These are phyloP conservation scores for Trichopria drosophilae DNA, from an alignment of 2,888 invertebrate species.

Conservation along the genomic window DNA sequence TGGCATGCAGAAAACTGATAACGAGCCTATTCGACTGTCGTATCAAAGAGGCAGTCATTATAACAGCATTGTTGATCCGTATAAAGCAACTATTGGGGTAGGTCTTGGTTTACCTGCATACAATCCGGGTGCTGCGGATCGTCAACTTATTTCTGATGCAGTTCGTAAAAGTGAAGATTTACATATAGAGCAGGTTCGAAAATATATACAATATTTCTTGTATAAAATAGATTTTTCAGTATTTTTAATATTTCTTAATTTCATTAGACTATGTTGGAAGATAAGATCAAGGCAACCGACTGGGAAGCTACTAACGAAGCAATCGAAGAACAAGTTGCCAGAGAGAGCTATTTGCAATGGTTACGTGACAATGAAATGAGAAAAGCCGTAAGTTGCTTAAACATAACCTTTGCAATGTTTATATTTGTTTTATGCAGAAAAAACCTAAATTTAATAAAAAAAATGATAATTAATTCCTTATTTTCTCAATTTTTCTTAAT, in stretches of 20 bases:
- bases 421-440: too few species aligned
- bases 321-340: slow-evolving; percentile 84
- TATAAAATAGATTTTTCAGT: slow-evolving; percentile 8
- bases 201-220: slow-evolving; percentile 5
- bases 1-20: slow-evolving; percentile 73
- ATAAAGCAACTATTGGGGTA: slow-evolving; percentile 78
- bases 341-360: slow-evolving; percentile 84
- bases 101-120: slow-evolving; percentile 81
- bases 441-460: too few species aligned
- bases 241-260: slow-evolving; percentile 8
- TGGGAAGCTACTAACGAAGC: slow-evolving; percentile 91
- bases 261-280: slow-evolving; percentile 80
- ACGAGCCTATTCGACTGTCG: slow-evolving; percentile 79
- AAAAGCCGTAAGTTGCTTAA: slow-evolving; percentile 54
- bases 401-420: not conserved
- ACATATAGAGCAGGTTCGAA: slow-evolving; percentile 73
- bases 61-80: slow-evolving; percentile 85
- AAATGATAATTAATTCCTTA: too few species aligned
- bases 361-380: slow-evolving; percentile 68
- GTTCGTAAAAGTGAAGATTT: slow-evolving; percentile 76
- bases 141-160: slow-evolving; percentile 73
- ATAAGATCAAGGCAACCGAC: slow-evolving; percentile 85
- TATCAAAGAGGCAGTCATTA: slow-evolving; percentile 87
- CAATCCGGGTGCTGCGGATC: slow-evolving; percentile 74
- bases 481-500: too few species aligned